These are phyloP conservation scores for Elachura formosa DNA, from an alignment of 2,113 vertebrate species.

Conservation along the genomic window DNA sequence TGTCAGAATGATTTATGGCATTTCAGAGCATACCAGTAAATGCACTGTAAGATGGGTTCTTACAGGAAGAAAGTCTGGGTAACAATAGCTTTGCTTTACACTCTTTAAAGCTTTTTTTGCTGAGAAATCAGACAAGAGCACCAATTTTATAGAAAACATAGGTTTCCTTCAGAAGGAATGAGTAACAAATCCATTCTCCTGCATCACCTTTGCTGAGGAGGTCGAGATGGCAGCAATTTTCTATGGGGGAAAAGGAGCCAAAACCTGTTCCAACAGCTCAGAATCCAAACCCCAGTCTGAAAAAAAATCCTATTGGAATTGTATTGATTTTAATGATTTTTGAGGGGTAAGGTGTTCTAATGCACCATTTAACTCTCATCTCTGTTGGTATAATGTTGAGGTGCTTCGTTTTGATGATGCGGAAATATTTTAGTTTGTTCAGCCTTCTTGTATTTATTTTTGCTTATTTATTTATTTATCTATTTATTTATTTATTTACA, in stretches of 20 bases:
- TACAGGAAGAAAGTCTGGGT: constrained; percentile 23
- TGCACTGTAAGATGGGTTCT: constrained; percentile 3
- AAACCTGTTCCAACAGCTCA: background rate
- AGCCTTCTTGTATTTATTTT: background rate
- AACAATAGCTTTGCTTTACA: constrained; percentile 21
- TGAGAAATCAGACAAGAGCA: background rate
- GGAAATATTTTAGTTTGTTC: background rate
- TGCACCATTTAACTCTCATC: background rate
- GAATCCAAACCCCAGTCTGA: background rate
- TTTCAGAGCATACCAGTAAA: constrained; percentile 39
- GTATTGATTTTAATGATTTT: background rate
- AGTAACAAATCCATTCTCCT: background rate
- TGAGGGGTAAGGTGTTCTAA: background rate
- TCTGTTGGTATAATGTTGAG: background rate
- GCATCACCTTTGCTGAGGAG: background rate
- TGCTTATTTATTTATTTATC: background rate
- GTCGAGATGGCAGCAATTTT: background rate
- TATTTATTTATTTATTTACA: background rate
- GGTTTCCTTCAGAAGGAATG: background rate
- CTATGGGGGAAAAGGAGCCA: background rate
- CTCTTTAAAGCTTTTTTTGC: background rate
- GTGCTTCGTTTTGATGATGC: background rate
- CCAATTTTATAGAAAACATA: background rate
- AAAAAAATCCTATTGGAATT: background rate
- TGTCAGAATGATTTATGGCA: constrained; percentile 65